These are phyloP conservation scores for Tilapia sparmanii DNA, from an alignment of 2,113 vertebrate species.

Conservation along the genomic window DNA sequence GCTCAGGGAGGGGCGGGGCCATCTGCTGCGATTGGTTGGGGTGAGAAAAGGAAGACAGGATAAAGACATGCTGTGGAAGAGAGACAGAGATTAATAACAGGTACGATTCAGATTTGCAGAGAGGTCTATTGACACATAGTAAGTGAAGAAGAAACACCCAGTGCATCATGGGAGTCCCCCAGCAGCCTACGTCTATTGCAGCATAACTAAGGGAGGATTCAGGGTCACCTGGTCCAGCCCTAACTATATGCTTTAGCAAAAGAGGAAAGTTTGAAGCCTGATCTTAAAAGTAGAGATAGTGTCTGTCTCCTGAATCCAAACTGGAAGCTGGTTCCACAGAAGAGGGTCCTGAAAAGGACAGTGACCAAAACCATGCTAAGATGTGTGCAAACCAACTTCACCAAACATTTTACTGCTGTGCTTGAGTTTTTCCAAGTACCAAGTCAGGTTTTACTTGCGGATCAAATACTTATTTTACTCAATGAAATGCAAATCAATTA, in stretches of 20 bases:
- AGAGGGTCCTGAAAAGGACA: neutral
- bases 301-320: neutral
- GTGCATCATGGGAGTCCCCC: neutral
- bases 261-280: neutral
- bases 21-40: too few relatives aligned
- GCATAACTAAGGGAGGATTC: neutral
- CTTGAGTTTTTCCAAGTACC: neutral
- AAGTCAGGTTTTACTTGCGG: neutral
- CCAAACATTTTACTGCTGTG: neutral
- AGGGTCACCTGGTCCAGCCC: neutral
- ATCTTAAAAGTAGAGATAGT: neutral
- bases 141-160: accelerated
- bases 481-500: neutral
- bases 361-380: neutral
- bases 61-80: neutral
- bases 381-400: neutral
- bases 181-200: accelerated
- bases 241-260: neutral
- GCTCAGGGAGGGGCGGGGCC: too few relatives aligned
- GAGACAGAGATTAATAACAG: neutral
- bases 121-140: accelerated
- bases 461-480: neutral
- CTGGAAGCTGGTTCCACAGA: neutral
- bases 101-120: accelerated
- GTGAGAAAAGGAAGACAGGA: neutral